phyloP scores from a whole-genome alignment of 1,140 invertebrate genomes.

The Calycopis cecrops region DNA sequence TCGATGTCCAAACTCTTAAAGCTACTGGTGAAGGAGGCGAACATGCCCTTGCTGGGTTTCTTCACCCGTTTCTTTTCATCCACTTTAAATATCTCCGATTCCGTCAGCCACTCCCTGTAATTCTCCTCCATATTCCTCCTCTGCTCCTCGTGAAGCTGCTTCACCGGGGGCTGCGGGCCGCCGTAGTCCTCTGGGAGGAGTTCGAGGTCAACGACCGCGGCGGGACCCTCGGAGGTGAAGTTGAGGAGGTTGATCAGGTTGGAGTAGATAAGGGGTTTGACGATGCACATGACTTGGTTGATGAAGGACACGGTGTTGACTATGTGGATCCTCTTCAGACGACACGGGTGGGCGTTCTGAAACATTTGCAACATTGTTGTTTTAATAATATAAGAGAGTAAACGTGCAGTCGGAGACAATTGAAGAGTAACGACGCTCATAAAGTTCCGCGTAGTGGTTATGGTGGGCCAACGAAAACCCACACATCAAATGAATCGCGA shows the following conservation, averaged over 20 bases:
- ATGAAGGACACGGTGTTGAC: conserved; percentile 78
- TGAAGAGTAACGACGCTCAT: too few relatives aligned
- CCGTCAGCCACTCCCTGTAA: conserved; percentile 70
- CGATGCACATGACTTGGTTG: conserved; percentile 77
- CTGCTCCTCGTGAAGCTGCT: conserved; percentile 67
- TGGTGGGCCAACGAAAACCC: too few relatives aligned
- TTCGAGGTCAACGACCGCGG: conserved; percentile 62
- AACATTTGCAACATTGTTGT: too few relatives aligned
- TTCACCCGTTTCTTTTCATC: conserved; percentile 72
- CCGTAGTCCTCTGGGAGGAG: conserved; percentile 71
- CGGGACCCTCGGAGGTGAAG: conserved; percentile 70
- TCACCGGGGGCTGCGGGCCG: conserved; percentile 58
- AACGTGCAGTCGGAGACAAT: too few relatives aligned
- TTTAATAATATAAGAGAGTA: too few relatives aligned
- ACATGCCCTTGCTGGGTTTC: conserved; percentile 68
- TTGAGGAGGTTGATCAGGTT: conserved; percentile 75
- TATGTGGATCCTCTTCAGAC: conserved; percentile 77
- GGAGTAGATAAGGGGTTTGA: conserved; percentile 76
- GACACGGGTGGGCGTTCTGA: conserved; percentile 77
- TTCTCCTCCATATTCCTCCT: conserved; percentile 65
- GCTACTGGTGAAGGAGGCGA: conserved; percentile 63
- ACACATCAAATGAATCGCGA: too few relatives aligned
- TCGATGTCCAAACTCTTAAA: conserved; percentile 69
- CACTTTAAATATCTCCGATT: conserved; percentile 65
- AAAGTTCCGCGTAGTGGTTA: too few relatives aligned